phyloP scores from a whole-genome alignment of 2,888 invertebrate species.

The Myopa tessellatipennis region DNA sequence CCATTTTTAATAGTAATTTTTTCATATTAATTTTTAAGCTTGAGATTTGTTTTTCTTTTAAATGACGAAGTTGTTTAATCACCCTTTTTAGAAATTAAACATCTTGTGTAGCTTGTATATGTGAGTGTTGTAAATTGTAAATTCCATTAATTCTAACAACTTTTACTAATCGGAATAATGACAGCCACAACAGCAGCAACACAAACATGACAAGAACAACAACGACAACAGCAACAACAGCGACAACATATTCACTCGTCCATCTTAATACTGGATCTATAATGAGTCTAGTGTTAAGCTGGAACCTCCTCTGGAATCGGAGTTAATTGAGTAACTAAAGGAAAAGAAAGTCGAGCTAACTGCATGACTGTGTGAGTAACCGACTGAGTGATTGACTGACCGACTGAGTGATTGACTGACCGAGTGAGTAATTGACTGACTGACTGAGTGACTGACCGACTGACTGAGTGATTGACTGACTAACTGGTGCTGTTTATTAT shows the following conservation, averaged over 20 bases:
- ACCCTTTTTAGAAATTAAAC: no score
- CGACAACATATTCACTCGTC: background rate
- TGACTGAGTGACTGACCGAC: background rate
- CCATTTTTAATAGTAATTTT: background rate
- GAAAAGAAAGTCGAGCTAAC: background rate
- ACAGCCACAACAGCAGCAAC: conserved; percentile 5
- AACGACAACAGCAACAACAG: conserved; percentile 17
- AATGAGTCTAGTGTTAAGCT: background rate
- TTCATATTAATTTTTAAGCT: background rate
- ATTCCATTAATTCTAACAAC: conserved; percentile 16
- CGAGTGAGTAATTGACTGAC: background rate
- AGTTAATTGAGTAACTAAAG: no score
- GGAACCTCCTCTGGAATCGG: background rate
- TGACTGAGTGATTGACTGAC: background rate
- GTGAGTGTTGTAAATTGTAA: background rate
- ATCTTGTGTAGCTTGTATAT: no score
- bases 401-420: background rate
- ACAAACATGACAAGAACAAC: background rate
- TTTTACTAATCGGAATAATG: background rate
- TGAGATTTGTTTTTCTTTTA: no score
- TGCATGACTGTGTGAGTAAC: background rate
- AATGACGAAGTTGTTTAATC: no score
- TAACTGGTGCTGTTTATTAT: conserved; percentile 23
- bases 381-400: background rate
- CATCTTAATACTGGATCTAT: background rate